Base-by-base conservation (phyloP, 2,113 vertebrate species). In the Recurvirostra avosetta region DNA sequence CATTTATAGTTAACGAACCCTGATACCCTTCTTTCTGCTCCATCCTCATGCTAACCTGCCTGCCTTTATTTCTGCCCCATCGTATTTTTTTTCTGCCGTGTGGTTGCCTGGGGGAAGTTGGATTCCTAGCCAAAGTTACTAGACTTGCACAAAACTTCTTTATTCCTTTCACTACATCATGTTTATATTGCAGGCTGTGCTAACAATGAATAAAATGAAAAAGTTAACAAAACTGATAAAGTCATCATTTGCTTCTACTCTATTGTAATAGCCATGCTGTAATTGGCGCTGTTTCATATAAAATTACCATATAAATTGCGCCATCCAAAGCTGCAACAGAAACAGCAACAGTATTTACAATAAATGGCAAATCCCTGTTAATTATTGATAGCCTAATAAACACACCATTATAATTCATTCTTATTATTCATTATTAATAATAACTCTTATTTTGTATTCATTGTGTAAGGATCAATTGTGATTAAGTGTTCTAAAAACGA, bases 301-400 rank as follows among this genome's bases (percentile, higher is more conserved):
- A 98, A 97, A 98, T 97, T 97, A 97, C 58, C 90, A 97, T 97
- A 75, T 95, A 97, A 97, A 98, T 97, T 95, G 91, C 38, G 14
- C 68, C 55, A 78, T 89, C 91, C 85, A 95, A 95, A 96, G 52
- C 90, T 92, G 80, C 94, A 95, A 90, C 90, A 95, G 94, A 84
- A 96, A 75, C 59, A 89, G 86, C 67, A 94, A 84, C n/a, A 88
- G 90, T 92, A 92, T 89, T 94, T 96, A 95, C 95, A 94, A 89
- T 84, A 93, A 97, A 86, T 91, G 91, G 87, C 59, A 97, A 96
- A 96, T 96, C 88, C 82, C 52, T 87, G 81, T 98, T 98, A 97
- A 98, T 96, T 98, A 94, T 95, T 97, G 78, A 96, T 93, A 93
- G 78, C 30, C 41, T 94, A 97, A 95, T 87, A 97, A 97, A 78